Evolutionary conservation across 2,888 invertebrate species (phyloP).

Genomic region (Drosophila diplacantha): DNA sequence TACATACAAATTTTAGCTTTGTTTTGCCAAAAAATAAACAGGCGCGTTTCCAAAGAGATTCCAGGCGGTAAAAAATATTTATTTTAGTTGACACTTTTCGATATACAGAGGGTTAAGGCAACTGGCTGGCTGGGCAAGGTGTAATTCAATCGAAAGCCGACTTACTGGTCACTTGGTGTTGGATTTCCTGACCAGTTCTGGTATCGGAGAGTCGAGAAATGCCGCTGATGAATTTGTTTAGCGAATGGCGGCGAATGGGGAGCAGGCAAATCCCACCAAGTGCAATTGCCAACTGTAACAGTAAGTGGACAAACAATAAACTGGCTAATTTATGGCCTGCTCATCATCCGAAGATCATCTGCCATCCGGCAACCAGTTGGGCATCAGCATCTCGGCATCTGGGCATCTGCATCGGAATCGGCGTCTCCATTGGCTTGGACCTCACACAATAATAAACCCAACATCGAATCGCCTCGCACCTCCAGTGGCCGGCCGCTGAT

Average conservation of each 20-base stretch:
- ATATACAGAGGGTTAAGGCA: conserved; percentile 17
- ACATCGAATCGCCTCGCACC: conserved; percentile 24
- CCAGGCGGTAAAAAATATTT: not conserved
- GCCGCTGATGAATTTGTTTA: conserved; percentile 57
- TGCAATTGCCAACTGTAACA: conserved; percentile 63
- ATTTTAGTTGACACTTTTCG: conserved; percentile 2
- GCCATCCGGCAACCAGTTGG: conserved; percentile 36
- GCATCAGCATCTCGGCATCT: conserved; percentile 4
- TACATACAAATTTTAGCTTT: conserved; percentile 3
- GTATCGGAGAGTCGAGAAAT: conserved; percentile 21
- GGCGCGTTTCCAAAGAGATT: not conserved
- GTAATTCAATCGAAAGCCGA: conserved; percentile 58
- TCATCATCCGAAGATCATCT: conserved; percentile 36
- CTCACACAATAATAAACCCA: conserved; percentile 56
- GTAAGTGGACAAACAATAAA: conserved; percentile 67
- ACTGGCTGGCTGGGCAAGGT: conserved; percentile 22
- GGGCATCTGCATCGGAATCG: conserved; percentile 18
- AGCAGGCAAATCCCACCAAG: conserved; percentile 56
- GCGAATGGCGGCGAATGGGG: conserved; percentile 42
- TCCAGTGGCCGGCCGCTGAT: conserved; percentile 43
- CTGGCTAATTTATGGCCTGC: conserved; percentile 63
- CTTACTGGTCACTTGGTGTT: conserved; percentile 43
- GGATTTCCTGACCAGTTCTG: conserved; percentile 46
- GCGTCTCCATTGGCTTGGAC: conserved; percentile 33
- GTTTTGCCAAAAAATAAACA: not conserved